Conservation (phyloP, 2,113 vertebrate genomes). For the Silurus glanis region DNA sequence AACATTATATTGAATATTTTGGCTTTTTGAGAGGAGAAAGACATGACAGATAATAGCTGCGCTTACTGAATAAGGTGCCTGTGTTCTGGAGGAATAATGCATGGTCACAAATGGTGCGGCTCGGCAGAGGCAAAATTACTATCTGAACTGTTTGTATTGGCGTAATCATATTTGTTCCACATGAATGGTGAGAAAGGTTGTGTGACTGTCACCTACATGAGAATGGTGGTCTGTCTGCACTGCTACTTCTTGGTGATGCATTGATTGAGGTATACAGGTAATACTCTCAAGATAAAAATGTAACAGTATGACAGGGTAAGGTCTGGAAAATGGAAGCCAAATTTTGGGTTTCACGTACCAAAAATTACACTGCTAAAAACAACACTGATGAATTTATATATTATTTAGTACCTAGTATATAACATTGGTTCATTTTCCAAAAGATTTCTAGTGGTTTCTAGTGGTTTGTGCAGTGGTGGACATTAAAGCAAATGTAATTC, state of each 20-base stretch:
- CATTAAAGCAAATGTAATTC: too few relatives aligned
- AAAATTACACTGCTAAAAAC: not conserved
- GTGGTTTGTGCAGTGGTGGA: too few relatives aligned
- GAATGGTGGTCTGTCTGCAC: not conserved
- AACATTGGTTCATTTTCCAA: too few relatives aligned
- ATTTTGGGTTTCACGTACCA: not conserved
- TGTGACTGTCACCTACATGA: not conserved
- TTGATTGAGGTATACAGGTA: not conserved
- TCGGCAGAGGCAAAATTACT: not conserved
- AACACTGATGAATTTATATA: not conserved
- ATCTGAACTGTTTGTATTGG: not conserved
- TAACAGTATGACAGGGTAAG: not conserved
- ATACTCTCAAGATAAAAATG: not conserved
- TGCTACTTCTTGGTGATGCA: not conserved
- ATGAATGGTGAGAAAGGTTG: not conserved
- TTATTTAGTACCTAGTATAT: not conserved
- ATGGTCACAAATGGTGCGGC: not conserved
- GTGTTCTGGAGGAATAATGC: not conserved
- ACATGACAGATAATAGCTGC: not conserved
- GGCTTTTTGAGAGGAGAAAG: not conserved
- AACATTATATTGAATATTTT: not conserved
- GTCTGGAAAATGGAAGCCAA: not conserved
- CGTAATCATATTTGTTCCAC: not conserved
- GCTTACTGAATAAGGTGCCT: not conserved
- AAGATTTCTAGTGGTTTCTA: too few relatives aligned